phyloP scores from a whole-genome alignment of 64 coral and sea anemone species.

The Montipora efflorescens region DNA sequence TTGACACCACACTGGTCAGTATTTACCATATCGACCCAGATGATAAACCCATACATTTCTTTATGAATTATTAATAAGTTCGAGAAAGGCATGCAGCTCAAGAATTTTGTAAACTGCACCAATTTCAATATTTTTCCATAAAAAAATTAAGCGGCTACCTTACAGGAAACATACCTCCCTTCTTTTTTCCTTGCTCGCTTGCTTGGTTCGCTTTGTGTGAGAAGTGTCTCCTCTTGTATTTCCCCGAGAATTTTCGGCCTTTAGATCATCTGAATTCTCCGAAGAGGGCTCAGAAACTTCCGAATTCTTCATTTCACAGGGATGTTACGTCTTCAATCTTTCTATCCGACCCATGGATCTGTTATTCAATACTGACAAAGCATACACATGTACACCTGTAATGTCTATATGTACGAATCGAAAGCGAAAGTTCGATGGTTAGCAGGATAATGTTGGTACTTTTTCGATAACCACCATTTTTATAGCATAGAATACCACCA shows the following conservation, averaged over 20 bases:
- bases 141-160: background rate
- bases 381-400: no score
- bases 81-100: no score
- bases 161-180: slow-evolving; percentile 1
- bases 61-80: no score
- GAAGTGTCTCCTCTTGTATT: background rate
- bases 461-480: background rate
- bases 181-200: background rate
- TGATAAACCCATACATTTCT: no score
- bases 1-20: no score
- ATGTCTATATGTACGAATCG: background rate
- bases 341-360: background rate
- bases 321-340: background rate
- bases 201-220: background rate
- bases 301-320: slow-evolving; percentile 1
- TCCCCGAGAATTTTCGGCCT: background rate
- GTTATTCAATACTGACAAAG: background rate
- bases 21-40: no score
- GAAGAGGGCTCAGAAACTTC: background rate
- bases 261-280: background rate
- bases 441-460: no score
- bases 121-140: no score
- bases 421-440: background rate
- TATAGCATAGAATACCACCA: background rate
- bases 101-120: no score